phyloP scores from a whole-genome alignment of 1,140 invertebrate genomes.

The Drosophila sp. region DNA sequence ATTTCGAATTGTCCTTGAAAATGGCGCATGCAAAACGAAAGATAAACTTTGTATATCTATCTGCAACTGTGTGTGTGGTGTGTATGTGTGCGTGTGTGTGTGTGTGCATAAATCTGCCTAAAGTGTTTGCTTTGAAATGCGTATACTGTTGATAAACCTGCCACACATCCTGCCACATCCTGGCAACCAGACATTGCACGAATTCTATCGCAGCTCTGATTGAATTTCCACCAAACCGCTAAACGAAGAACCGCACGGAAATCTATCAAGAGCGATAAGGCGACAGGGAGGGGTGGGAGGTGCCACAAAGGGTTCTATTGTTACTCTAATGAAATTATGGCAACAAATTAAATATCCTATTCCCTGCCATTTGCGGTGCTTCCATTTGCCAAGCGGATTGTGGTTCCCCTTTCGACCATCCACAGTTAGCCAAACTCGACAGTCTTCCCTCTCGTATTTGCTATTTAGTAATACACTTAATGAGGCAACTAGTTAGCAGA shows the following conservation, averaged over 20 bases:
- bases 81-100: too few species aligned
- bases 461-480: conserved; percentile 16
- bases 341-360: conserved; percentile 71
- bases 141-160: conserved; percentile 74
- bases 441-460: neutral
- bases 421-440: conserved; percentile 3
- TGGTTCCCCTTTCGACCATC: conserved; percentile 6
- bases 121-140: conserved; percentile 81
- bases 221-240: conserved; percentile 69
- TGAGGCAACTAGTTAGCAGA: conserved; percentile 38
- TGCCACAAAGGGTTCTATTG: conserved; percentile 20
- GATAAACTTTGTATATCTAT: conserved; percentile 65
- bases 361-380: conserved; percentile 12
- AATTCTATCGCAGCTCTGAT: conserved; percentile 47
- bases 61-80: conserved; percentile 25
- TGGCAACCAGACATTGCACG: neutral
- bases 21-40: too few species aligned
- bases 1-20: conserved; percentile 70
- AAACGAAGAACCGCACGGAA: conserved; percentile 10
- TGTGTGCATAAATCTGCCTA: conserved; percentile 66
- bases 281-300: neutral
- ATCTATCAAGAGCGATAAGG: conserved; percentile 9
- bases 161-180: conserved; percentile 26
- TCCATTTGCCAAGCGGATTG: conserved; percentile 18
- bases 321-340: conserved; percentile 71